These are phyloP conservation scores for Julus scanicus DNA, from an alignment of 2,888 invertebrate genomes.

Conservation along the genomic window DNA sequence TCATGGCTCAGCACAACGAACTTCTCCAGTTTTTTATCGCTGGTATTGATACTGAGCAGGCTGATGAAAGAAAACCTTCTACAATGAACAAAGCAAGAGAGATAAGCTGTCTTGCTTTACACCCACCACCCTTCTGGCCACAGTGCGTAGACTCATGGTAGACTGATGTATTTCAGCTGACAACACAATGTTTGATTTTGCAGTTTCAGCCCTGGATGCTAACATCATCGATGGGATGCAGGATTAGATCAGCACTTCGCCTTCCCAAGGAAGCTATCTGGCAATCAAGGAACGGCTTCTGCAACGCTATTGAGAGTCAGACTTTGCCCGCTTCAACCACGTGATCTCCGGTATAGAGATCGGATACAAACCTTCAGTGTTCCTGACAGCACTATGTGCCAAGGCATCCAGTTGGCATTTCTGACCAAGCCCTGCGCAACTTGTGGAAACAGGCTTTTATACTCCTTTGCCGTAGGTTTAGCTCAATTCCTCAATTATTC, in stretches of 20 bases:
- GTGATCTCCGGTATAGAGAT: not conserved
- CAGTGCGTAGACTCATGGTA: no score
- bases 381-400: not conserved
- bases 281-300: not conserved
- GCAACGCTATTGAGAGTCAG: not conserved
- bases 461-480: not conserved
- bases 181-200: not conserved
- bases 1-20: no score
- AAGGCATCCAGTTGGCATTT: not conserved
- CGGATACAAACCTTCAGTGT: not conserved
- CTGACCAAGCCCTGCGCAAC: not conserved
- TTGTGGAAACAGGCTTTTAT: not conserved
- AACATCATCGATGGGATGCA: no score
- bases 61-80: no score
- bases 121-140: no score
- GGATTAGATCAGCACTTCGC: not conserved
- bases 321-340: not conserved
- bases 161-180: no score
- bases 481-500: not conserved
- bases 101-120: no score
- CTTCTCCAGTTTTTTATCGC: no score
- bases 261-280: not conserved
- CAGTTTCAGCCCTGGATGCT: not conserved
- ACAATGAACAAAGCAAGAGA: no score
- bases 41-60: no score